Conservation (phyloP, 2,888 invertebrate genomes). For the Dynastes hyllus region DNA sequence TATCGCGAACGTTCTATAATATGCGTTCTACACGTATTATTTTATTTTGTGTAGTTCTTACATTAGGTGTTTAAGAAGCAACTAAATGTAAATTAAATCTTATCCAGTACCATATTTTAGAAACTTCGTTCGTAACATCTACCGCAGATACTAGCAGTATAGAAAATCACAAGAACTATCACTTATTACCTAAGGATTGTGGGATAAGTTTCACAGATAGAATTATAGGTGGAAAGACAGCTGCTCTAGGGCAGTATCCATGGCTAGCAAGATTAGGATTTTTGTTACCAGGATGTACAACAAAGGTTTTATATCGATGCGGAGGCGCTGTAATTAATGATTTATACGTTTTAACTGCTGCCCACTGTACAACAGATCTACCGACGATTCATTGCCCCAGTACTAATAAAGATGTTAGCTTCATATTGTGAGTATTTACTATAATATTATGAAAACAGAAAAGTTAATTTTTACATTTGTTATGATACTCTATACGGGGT, state of each 20-base stretch:
- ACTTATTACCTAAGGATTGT: slow-evolving; percentile 71
- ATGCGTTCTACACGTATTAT: not conserved
- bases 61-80: not conserved
- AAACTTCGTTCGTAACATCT: not conserved
- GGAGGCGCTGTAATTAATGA: slow-evolving; percentile 69
- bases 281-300: slow-evolving; percentile 60
- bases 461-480: too few species aligned
- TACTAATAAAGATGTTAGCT: slow-evolving; percentile 27
- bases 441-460: too few species aligned
- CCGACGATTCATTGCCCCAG: slow-evolving; percentile 51
- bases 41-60: slow-evolving; percentile 1
- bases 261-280: slow-evolving; percentile 78
- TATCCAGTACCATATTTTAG: slow-evolving; percentile 7
- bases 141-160: not conserved
- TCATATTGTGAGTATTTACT: slow-evolving; percentile 53
- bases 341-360: slow-evolving; percentile 69
- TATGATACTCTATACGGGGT: too few species aligned
- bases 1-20: not conserved
- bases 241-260: slow-evolving; percentile 77
- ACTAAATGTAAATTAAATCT: not conserved
- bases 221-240: slow-evolving; percentile 77
- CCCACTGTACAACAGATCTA: slow-evolving; percentile 67
- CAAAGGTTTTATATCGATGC: slow-evolving; percentile 61
- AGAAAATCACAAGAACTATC: slow-evolving; percentile 68
- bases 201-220: slow-evolving; percentile 75